phyloP scores from a whole-genome alignment of 2,797 vertebrate species.

The Schizopygopsis pylzovi region DNA sequence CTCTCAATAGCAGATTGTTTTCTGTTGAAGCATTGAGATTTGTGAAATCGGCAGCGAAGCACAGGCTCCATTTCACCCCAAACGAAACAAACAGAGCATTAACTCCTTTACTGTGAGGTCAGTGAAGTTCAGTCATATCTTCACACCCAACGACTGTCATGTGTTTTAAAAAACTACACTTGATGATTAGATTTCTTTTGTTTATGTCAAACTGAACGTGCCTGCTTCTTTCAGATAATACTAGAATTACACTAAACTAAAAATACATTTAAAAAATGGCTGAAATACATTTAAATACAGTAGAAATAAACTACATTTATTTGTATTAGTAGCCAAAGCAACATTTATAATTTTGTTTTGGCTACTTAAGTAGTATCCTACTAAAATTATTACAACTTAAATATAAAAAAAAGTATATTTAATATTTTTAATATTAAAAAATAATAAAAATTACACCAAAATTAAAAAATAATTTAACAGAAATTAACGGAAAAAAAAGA shows the following conservation, averaged over 20 bases:
- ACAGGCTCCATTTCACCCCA: conserved; percentile 21
- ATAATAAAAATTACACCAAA: background rate
- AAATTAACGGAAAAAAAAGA: background rate
- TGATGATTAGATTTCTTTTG: background rate
- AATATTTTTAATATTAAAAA: no score
- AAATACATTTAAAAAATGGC: background rate
- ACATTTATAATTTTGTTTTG: background rate
- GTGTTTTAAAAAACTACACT: background rate
- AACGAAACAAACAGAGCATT: conserved; percentile 34
- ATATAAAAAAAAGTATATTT: no score
- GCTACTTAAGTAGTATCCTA: background rate
- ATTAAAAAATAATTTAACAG: background rate
- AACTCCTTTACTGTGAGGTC: conserved; percentile 3
- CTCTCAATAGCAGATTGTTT: conserved; percentile 62
- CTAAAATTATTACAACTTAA: background rate
- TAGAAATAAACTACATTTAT: background rate
- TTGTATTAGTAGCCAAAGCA: background rate
- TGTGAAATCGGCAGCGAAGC: conserved; percentile 48
- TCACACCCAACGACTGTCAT: background rate
- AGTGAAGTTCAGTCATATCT: conserved; percentile 13
- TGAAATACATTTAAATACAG: background rate
- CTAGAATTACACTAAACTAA: background rate
- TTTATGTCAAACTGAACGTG: background rate
- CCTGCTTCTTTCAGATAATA: background rate
- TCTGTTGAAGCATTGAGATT: conserved; percentile 62